Conservation (phyloP, 2,888 invertebrate genomes). For the Bhutanitis thaidina region DNA sequence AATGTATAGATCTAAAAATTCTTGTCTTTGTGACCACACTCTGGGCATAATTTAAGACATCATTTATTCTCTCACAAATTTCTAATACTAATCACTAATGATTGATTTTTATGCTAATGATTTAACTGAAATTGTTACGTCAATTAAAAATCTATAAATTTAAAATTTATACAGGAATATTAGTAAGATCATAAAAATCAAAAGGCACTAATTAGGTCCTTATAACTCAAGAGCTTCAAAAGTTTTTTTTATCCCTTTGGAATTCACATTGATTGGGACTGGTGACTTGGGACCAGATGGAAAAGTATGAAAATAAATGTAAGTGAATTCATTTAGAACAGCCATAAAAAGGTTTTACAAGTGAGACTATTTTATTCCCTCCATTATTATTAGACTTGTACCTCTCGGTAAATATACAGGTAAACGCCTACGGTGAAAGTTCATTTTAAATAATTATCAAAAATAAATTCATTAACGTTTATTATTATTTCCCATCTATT, state of each 20-base stretch:
- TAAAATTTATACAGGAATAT: constrained; percentile 18
- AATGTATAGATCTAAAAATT: constrained; percentile 10
- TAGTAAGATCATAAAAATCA: constrained; percentile 22
- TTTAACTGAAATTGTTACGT: constrained; percentile 4
- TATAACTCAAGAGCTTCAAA: constrained; percentile 18
- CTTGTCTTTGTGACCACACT: neutral
- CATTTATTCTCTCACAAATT: too few relatives aligned
- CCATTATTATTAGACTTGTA: constrained; percentile 57
- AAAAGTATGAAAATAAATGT: constrained; percentile 43
- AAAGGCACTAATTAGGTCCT: constrained; percentile 36
- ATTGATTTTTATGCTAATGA: neutral
- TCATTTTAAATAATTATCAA: too few relatives aligned
- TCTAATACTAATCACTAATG: too few relatives aligned
- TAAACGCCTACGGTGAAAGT: too few relatives aligned
- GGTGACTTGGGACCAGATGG: constrained; percentile 65
- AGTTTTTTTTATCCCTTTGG: constrained; percentile 26
- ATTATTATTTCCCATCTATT: too few relatives aligned
- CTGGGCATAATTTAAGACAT: too few relatives aligned
- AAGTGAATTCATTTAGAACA: constrained; percentile 1
- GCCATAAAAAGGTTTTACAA: constrained; percentile 38
- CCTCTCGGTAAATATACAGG: constrained; percentile 23
- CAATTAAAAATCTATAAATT: constrained; percentile 15
- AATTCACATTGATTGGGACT: constrained; percentile 43
- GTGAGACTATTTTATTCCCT: constrained; percentile 69
- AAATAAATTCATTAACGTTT: too few relatives aligned